A percentile compares a stretch with the other conserved stretches of the same genome.
phyloP scores from a whole-genome alignment of 1,140 invertebrate species.

The Platorchestia sp. region DNA sequence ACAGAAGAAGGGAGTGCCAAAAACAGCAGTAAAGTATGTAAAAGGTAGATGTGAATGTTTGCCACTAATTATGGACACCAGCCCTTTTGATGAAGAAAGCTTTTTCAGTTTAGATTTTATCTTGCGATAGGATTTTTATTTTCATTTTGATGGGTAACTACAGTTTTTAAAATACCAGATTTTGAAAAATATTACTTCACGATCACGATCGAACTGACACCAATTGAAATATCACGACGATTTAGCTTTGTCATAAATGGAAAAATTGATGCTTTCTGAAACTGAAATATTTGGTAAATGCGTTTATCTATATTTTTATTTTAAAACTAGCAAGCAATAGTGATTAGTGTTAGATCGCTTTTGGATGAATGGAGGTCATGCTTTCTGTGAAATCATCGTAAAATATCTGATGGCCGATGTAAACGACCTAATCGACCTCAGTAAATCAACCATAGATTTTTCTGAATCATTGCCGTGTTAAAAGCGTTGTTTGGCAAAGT shows the following conservation, averaged over 20 bases:
- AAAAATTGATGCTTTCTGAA: not conserved
- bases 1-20: not conserved
- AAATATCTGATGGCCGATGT: not conserved
- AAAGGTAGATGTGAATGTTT: not conserved
- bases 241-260: not conserved
- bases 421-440: not conserved
- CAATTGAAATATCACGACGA: not conserved
- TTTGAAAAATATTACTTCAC: not conserved
- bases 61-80: not conserved
- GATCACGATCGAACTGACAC: not conserved
- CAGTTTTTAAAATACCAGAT: not conserved
- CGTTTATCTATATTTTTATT: not conserved
- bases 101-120: not conserved
- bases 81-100: not conserved
- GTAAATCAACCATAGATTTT: not conserved
- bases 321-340: not conserved
- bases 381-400: not conserved
- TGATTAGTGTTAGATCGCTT: not conserved
- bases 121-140: not conserved
- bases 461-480: no score
- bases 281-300: not conserved
- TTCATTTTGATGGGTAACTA: not conserved
- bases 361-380: no score
- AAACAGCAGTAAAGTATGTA: not conserved
- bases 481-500: no score